Evolutionary conservation across 2,888 invertebrate genomes (phyloP), one percentile per base, ranked within the genome.

Genomic region (Poecilus cupreus): DNA sequence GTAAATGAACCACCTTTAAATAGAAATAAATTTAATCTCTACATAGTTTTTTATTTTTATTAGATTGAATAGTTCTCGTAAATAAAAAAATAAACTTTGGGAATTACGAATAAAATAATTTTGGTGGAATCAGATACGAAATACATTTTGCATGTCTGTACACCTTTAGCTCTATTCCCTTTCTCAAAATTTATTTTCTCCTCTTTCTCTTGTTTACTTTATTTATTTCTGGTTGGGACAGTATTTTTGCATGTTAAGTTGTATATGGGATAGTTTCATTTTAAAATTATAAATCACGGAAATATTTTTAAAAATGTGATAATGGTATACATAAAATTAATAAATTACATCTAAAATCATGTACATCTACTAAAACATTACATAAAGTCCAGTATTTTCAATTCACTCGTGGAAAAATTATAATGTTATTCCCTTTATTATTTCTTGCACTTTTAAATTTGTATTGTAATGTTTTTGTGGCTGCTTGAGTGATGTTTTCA

Each of bases 101-200:
- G n/a, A n/a, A n/a, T 11, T n/a, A 2, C 0, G n/a, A 43, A 13
- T 0, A 43, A 13, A 43, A 4, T 16, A 18, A 18, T 13, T 18
- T 54, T 22, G 11, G 22, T 54, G 54, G 64, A 26, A 64, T 64
- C 16, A 64, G 37, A 32, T 32, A 64, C 39, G 39, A 70, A 54
- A 24, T 39, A 39, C 16, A 11, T 49, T 74, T 49, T 49, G 20
- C 60, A 39, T 78, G 64, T 68, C 32, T 79, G 70, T 54, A 72
- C 72, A 80, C 72, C 72, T 80, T 80, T 80, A 80, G 80, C 80
- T 80, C 72, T 72, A 43, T 68, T 72, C 80, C 80, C 72, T 80
- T 79, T 72, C 24, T 51, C 16, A 79, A 80, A 80, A 72, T 70
- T 72, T 70, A 8, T 32, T 51, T 80, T 43, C 22, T 32, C 24